Evolutionary conservation across 1,140 invertebrate species (phyloP), one percentile per base, ranked within the genome.

Genomic region (Ruditapes philippinarum): DNA sequence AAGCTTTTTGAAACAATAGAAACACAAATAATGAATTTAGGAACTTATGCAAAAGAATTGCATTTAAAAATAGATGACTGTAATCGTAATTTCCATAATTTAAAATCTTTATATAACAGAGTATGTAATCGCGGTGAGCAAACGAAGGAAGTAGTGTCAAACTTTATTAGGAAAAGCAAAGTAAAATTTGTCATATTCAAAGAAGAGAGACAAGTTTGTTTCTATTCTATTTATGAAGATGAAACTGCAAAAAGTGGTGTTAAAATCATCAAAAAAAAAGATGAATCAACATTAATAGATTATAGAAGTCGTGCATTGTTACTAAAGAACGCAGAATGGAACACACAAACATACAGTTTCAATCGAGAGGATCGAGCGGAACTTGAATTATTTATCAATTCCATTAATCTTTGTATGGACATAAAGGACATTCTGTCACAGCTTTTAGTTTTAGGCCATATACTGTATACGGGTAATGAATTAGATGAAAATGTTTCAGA

Each of bases 231-330:
- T 38, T 60, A 22, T 28, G 74, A 78, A 36, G 2, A 54, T 3
- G 74, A 54, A 33, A 11, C 1, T 22, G 42, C 54, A 2, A 36
- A 4, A 3, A 28, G 54, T 45, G 57, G n/a, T 25, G 25, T 85
- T 2, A n/a, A n/a, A n/a, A n/a, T 36, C 22, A 38, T 89, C 84
- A 36, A 83, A 79, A 42, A 54, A 83, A 65, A 88, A 88, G 22
- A 60, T 57, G 11, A 68, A 36, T 12, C 86, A 36, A 62, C 83
- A 19, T 28, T 91, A 31, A 31, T 28, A 74, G 90, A 91, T 79
- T 54, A 89, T 0, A 22, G 88, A 83, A 91, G 88, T 68, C 49
- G 90, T n/a, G 90, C 88, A 19, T 49, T 91, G 22, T 62, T 91
- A n/a, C 65, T 91, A 14, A 28, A 79, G 19, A 91, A 89, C 60